Conservation (phyloP, 2,113 vertebrate species). For the Gnathonemus longibarbis region DNA sequence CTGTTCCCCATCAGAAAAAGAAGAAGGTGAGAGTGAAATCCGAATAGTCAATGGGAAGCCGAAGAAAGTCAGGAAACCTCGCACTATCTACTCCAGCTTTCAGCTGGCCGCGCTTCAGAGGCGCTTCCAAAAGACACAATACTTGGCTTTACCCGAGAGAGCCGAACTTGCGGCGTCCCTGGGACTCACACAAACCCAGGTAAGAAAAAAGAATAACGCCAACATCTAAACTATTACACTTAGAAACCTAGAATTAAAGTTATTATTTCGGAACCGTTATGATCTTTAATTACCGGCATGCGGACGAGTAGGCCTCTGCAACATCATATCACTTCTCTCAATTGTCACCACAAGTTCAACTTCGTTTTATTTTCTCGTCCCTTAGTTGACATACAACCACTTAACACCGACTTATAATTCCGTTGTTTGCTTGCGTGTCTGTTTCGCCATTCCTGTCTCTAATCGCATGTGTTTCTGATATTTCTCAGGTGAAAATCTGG, state of each 20-base stretch:
- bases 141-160: constrained; percentile 89
- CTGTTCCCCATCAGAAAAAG: constrained; percentile 73
- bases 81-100: constrained; percentile 98
- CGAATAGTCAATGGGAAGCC: constrained; percentile 96
- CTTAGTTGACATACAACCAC: not conserved
- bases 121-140: constrained; percentile 96
- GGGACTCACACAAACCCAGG: constrained; percentile 96
- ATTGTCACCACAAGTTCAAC: not conserved
- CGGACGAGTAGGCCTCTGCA: not conserved
- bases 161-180: constrained; percentile 91
- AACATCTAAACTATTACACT: not conserved
- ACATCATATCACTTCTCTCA: not conserved
- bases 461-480: constrained; percentile 16
- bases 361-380: not conserved
- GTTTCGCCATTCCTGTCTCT: not conserved
- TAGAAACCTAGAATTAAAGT: not conserved
- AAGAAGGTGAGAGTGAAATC: constrained; percentile 90
- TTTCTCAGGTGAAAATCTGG: constrained; percentile 85
- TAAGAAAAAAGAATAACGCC: constrained; percentile 42
- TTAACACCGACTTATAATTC: not conserved
- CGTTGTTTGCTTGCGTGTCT: not conserved
- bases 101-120: constrained; percentile 90
- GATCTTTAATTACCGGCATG: not conserved
- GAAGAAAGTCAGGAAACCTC: constrained; percentile 95
- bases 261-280: not conserved